Base-by-base conservation (phyloP, 2,888 invertebrate genomes). In the Epinotia nisella region DNA sequence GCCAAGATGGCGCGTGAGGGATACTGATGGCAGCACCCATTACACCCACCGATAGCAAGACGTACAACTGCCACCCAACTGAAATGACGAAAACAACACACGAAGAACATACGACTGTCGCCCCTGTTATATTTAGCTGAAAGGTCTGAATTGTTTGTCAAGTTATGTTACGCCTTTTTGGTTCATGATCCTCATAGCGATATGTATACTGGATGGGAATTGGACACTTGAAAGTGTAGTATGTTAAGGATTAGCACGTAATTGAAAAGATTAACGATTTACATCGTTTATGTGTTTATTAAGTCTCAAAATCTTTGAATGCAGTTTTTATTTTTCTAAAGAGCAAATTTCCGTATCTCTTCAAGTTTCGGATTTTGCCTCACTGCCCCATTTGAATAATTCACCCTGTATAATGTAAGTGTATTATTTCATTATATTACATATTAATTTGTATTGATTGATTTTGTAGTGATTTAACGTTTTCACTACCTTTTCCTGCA, bases 1-100 rank as follows among this genome's bases (percentile, higher is more conserved):
- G 41, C 39, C 53, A 59, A 55, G 61, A 49, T 55, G 62, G 62
- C 41, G 41, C 66, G 41, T 68, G 72, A 72, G 39, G 61, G 19
- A 68, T 51, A 62, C 68, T 72, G 61, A 72, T 72, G 67, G 72
- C 67, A 45, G 58, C 21, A 51, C 56, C 72, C 72, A 72, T 73
- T 68, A 73, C 72, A 21, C 51, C 62, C 51, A 45, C 71, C 51
- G 72, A 73, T 73, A 73, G 68, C 68, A 58, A 29, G 49, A 68
- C 56, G 55, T 35, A 67, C 55, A 45, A 29, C 55, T 21, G 19
- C 45, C 19, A 13, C n/a, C 15, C 11, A 17, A 11, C 29, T 21
- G 19, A 49, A 66, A 56, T 11, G 55, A 35, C 61, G 24, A 39
- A 65, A 60, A n/a, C 35, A 19, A 24, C 60, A n/a, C 35, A 4